Base-by-base conservation (phyloP, 2,888 invertebrate species). In the Megastigmus dorsalis region DNA sequence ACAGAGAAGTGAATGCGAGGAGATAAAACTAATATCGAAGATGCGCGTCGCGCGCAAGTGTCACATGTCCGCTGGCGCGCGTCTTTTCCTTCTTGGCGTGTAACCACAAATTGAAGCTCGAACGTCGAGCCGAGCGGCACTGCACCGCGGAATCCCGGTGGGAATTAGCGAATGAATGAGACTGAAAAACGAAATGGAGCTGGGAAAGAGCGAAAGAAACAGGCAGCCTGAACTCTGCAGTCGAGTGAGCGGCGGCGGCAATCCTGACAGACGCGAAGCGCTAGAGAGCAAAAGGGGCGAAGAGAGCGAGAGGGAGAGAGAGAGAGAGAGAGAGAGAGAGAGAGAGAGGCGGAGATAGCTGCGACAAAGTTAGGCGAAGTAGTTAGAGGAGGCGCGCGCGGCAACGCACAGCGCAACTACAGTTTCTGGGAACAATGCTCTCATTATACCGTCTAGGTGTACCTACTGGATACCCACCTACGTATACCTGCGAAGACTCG, bases 391-490 rank as follows among this genome's bases (percentile, higher is more conserved):
- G 13, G 20, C 80, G 80, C 80, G 82, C 80, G 80, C 83, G 81
- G 82, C 82, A 82, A n/a, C n/a, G n/a, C n/a, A 85, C 86, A 85
- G 84, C 85, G 83, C 72, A 48, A 82, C 84, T 83, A 83, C 85
- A 84, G 85, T 85, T 85, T 83, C 84, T 80, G 83, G 81, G 86
- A 85, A 86, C 86, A 85, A 86, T 85, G 85, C 84, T 84, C 85
- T 86, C 85, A 84, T 86, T 86, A 86, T 84, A 79, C 80, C 77
- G 78, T 75, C 81, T 82, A 79, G 80, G 80, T 82, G 80, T 83
- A 81, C 80, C 80, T 80, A 80, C 77, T 78, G 77, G 77, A 78
- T 79, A 79, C 80, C 79, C 78, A 80, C 50, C 38, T 20, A 23
- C 41, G 28, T 5, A 33, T 36, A 6, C 4, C 30, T 3, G 10